phyloP scores from a whole-genome alignment of 1,140 invertebrate genomes.

The Zelostemma sp. region DNA sequence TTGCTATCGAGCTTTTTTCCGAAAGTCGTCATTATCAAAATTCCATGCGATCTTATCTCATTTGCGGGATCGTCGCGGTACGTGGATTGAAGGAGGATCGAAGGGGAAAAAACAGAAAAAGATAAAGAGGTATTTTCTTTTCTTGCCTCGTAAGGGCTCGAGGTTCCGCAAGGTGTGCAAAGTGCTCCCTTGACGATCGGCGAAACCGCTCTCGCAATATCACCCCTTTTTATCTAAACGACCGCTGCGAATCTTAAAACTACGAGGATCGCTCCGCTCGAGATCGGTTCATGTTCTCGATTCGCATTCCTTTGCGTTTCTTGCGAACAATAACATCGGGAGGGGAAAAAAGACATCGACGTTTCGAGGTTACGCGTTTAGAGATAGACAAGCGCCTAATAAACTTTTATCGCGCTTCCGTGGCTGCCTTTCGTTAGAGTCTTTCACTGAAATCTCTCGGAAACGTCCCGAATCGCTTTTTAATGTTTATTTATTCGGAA shows the following conservation, averaged over 20 bases:
- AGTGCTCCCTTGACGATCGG: conserved; percentile 42
- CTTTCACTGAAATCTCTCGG: too few relatives aligned
- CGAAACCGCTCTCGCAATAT: conserved; percentile 43
- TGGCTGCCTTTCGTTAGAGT: background rate
- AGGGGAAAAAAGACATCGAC: conserved; percentile 13
- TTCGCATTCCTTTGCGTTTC: conserved; percentile 27
- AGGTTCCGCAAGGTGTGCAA: conserved; percentile 26
- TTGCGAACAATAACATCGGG: conserved; percentile 21
- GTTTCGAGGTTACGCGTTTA: conserved; percentile 17
- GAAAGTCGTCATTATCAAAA: too few relatives aligned
- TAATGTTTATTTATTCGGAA: too few relatives aligned
- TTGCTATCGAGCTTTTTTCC: too few relatives aligned
- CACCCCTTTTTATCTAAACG: conserved; percentile 55
- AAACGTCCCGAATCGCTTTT: too few relatives aligned
- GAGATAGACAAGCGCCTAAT: conserved; percentile 16
- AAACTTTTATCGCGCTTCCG: conserved; percentile 17
- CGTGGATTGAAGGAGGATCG: conserved; percentile 8
- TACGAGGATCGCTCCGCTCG: conserved; percentile 16
- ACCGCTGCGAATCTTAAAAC: conserved; percentile 47
- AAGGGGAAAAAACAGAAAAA: conserved; percentile 9
- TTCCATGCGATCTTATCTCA: too few relatives aligned
- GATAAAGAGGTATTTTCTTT: conserved; percentile 22
- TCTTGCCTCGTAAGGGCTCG: conserved; percentile 24
- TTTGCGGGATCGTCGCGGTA: background rate
- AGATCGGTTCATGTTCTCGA: conserved; percentile 24